Evolutionary conservation across 2,797 vertebrate species (phyloP).

Genomic region (Sebastes itinus): DNA sequence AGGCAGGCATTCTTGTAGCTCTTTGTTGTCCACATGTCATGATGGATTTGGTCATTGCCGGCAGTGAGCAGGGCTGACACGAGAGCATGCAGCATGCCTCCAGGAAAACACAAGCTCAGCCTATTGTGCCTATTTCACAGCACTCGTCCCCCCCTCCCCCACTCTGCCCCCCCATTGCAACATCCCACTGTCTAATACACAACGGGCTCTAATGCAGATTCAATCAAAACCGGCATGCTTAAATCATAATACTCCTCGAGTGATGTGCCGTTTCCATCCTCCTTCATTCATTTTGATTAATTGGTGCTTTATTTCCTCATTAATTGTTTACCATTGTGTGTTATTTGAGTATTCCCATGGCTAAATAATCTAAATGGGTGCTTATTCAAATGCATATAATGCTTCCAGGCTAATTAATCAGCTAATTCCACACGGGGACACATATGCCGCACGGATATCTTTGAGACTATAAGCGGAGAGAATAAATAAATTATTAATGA

Average conservation of each 20-base stretch:
- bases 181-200: slow-evolving; percentile 45
- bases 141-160: background rate
- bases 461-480: slow-evolving; percentile 26
- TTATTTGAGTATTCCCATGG: slow-evolving; percentile 67
- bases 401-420: slow-evolving; percentile 63
- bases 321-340: slow-evolving; percentile 65
- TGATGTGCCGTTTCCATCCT: slow-evolving; percentile 38
- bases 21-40: slow-evolving; percentile 84
- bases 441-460: slow-evolving; percentile 25
- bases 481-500: slow-evolving; percentile 51
- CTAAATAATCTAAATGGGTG: slow-evolving; percentile 61
- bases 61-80: slow-evolving; percentile 77
- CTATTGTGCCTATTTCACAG: slow-evolving; percentile 70
- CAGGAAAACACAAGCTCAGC: slow-evolving; percentile 78
- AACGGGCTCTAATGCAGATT: slow-evolving; percentile 45
- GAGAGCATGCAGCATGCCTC: slow-evolving; percentile 71
- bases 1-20: slow-evolving; percentile 72
- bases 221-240: slow-evolving; percentile 58
- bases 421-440: slow-evolving; percentile 61
- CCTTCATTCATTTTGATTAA: slow-evolving; percentile 63
- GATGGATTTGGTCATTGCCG: slow-evolving; percentile 78
- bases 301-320: slow-evolving; percentile 53
- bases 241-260: slow-evolving; percentile 55
- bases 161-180: slow-evolving; percentile 19
- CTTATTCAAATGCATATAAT: slow-evolving; percentile 68